Base-by-base conservation (phyloP, 1,140 invertebrate genomes). In the Sinella curviseta region DNA sequence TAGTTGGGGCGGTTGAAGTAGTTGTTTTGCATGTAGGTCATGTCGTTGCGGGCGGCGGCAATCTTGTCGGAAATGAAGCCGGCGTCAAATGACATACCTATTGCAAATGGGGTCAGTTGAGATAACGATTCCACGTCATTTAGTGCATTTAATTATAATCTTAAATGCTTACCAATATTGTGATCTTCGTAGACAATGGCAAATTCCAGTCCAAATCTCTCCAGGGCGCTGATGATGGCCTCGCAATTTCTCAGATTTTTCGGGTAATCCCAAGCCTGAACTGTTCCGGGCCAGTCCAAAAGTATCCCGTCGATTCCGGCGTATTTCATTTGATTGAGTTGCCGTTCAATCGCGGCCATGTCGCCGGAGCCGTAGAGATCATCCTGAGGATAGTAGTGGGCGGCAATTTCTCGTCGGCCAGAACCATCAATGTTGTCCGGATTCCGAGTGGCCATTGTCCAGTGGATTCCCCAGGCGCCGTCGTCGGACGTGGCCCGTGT, bases 101-200 rank as follows among this genome's bases (percentile, higher is more conserved):
- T n/a, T n/a, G n/a, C n/a, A n/a, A n/a, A n/a, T n/a, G n/a, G n/a
- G 77, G 26, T 80, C 48, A 14, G 48, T n/a, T 54, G 48, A 14
- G n/a, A n/a, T n/a, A n/a, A n/a, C n/a, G n/a, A n/a, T n/a, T n/a
- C n/a, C n/a, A n/a, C n/a, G n/a, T n/a, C n/a, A n/a, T n/a, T n/a
- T n/a, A n/a, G n/a, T n/a, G n/a, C n/a, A n/a, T n/a, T n/a, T n/a
- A n/a, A n/a, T n/a, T n/a, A n/a, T n/a, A n/a, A n/a, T n/a, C n/a
- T n/a, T n/a, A n/a, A 48, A 48, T 8, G 4, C 39, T 12, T 67
- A n/a, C 33, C 73, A 3, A 74, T n/a, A 33, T 79, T 82, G 55
- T 80, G 78, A 74, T 82, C 81, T 74, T 82, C 81, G 54, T 82
- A 80, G 1, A 80, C 78, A 54, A 82, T 80, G 14, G 78, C 81